phyloP scores from a whole-genome alignment of 2,888 invertebrate genomes.

The Cremastobaeus sp. region DNA sequence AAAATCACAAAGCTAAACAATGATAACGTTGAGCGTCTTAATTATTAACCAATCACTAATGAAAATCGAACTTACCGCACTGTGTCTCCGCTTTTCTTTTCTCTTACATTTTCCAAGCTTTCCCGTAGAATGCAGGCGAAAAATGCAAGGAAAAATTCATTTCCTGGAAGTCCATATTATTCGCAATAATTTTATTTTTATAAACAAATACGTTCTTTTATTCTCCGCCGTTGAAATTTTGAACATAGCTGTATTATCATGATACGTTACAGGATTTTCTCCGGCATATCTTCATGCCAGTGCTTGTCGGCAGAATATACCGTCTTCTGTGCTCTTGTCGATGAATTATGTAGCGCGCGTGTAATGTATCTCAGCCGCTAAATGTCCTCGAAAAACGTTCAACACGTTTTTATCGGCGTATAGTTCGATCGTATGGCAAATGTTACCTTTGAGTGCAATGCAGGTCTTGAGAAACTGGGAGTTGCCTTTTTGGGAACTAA shows the following conservation, averaged over 20 bases:
- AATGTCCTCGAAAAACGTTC: conserved; percentile 41
- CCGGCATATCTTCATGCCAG: conserved; percentile 18
- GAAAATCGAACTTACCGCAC: no score
- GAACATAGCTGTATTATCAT: conserved; percentile 13
- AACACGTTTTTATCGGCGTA: conserved; percentile 39
- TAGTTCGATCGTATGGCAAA: conserved; percentile 22
- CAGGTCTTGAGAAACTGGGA: no score
- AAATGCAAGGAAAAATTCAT: no score
- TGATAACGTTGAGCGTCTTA: no score
- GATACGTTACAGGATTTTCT: conserved; percentile 23
- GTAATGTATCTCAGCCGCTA: conserved; percentile 38
- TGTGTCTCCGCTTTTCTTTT: no score
- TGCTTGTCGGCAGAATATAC: conserved; percentile 30
- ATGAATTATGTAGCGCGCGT: conserved; percentile 55
- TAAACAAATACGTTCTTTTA: conserved; percentile 21
- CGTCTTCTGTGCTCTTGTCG: conserved; percentile 20
- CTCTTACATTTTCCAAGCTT: no score
- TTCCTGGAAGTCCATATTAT: no score
- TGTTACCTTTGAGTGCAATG: conserved; percentile 29
- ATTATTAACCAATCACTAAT: no score
- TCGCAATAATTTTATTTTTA: conserved; percentile 12
- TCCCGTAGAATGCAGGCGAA: no score
- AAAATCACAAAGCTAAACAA: no score
- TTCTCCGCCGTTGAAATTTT: conserved; percentile 15
- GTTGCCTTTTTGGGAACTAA: no score